phyloP scores from a whole-genome alignment of 2,113 vertebrate genomes.

The Zosterops pallidus region DNA sequence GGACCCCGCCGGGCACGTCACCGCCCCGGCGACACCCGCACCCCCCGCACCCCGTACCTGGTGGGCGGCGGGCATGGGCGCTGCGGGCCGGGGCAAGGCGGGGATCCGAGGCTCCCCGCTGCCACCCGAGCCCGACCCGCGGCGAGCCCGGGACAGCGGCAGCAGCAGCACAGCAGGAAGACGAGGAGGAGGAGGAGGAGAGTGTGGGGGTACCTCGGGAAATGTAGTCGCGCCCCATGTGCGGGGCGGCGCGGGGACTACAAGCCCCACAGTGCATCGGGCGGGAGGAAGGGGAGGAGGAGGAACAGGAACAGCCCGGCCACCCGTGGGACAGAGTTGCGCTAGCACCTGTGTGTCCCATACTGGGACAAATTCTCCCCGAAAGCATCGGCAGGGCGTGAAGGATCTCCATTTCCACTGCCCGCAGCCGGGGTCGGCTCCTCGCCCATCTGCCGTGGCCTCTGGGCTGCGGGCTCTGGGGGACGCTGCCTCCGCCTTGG shows the following conservation, averaged over 20 bases:
- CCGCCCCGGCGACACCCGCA: neutral
- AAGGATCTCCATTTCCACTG: accelerated
- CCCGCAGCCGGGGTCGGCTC: neutral
- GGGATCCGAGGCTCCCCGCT: neutral
- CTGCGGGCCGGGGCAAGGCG: neutral
- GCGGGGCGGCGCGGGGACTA: neutral
- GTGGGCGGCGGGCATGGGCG: neutral
- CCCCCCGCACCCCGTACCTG: neutral
- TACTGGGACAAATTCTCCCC: accelerated
- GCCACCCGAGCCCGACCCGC: neutral
- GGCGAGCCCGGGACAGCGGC: neutral
- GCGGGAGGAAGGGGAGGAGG: neutral
- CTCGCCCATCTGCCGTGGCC: neutral
- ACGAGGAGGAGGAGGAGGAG: neutral
- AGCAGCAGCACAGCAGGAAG: accelerated
- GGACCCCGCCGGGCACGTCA: neutral
- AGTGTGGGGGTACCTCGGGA: neutral
- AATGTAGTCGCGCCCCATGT: neutral
- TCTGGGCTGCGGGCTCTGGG: neutral
- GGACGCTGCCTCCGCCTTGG: too few relatives aligned
- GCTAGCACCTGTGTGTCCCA: accelerated
- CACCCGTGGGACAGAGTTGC: accelerated
- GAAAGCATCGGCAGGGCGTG: neutral
- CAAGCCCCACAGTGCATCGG: neutral
- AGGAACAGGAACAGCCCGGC: neutral